Evolutionary conservation across 2,113 vertebrate species (phyloP).

Genomic region (Morphnarchus princeps): DNA sequence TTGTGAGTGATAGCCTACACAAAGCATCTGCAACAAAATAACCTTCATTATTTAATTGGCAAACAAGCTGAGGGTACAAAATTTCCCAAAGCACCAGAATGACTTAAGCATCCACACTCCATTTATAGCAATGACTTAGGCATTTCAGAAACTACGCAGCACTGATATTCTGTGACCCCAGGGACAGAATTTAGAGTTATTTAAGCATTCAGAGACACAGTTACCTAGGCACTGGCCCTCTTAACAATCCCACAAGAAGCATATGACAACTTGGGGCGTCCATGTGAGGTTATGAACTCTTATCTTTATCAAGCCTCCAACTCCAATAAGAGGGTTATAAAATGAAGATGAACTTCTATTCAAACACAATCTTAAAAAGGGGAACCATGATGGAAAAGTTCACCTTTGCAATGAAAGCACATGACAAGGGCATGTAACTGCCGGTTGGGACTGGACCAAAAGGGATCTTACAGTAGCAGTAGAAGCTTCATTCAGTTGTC

Average conservation of each 20-base stretch:
- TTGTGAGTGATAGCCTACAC: neutral
- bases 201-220: neutral
- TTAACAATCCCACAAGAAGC: neutral
- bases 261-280: neutral
- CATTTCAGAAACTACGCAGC: neutral
- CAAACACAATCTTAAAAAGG: neutral
- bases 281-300: neutral
- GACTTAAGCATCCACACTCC: neutral
- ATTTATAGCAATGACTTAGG: neutral
- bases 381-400: neutral
- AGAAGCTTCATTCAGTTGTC: neutral
- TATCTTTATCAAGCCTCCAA: neutral
- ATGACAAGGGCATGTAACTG: neutral
- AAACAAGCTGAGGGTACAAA: neutral
- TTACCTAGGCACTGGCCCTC: neutral
- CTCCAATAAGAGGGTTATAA: neutral
- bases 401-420: neutral
- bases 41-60: neutral
- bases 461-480: neutral
- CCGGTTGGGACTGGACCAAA: neutral
- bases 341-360: neutral
- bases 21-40: conserved; percentile 16
- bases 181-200: neutral
- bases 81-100: neutral
- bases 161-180: neutral